Conservation (phyloP, 2,113 vertebrate species). For the Sprattus sprattus region DNA sequence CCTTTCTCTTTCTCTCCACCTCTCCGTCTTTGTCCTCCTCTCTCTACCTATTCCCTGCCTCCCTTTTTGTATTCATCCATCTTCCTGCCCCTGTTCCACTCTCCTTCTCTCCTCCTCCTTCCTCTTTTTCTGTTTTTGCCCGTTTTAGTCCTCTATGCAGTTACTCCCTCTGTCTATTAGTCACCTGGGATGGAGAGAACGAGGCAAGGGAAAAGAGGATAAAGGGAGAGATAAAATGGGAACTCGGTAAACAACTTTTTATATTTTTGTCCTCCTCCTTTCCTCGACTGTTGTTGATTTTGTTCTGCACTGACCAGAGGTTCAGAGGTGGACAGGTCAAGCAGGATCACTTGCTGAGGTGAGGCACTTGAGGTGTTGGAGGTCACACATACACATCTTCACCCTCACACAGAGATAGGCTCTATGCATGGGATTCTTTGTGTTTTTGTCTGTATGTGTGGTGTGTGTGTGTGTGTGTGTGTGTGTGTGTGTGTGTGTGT, state of each 20-base stretch:
- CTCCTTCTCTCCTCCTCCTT: neutral
- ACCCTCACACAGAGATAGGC: neutral
- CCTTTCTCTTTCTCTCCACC: neutral
- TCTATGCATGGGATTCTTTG: too few species aligned
- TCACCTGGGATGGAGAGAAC: neutral
- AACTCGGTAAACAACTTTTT: neutral
- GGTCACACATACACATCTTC: neutral
- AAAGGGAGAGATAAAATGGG: neutral
- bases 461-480: too few species aligned
- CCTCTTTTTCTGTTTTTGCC: conserved; percentile 16
- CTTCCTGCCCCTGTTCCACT: neutral
- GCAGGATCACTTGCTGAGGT: neutral
- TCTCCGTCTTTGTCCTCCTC: neutral
- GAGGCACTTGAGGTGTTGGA: neutral
- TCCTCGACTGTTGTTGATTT: neutral
- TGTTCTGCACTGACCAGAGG: neutral
- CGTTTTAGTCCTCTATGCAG: neutral
- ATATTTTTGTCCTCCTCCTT: neutral
- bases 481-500: neutral
- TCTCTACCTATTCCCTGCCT: neutral
- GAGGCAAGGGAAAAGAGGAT: neutral
- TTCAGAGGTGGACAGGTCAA: neutral
- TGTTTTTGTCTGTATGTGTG: too few species aligned
- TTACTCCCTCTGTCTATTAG: neutral
- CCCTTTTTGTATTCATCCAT: conserved; percentile 3